Base-by-base conservation (phyloP, 2,797 vertebrate species). In the Bovichtus variegatus region DNA sequence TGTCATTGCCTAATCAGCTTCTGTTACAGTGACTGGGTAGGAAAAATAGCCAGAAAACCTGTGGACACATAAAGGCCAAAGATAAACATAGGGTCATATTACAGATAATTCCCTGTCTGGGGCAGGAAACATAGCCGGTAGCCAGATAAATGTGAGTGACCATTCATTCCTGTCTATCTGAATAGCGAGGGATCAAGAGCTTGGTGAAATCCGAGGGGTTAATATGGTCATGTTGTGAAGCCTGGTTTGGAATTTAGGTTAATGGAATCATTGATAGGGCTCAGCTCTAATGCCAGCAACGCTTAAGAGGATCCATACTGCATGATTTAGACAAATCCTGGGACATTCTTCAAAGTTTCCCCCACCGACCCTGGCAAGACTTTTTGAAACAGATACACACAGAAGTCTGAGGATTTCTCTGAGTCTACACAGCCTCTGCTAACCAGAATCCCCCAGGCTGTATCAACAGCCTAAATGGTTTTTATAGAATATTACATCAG, bases 241-340 rank as follows among this genome's bases (percentile, higher is more conserved):
- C 67, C 78, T 13, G 80, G 76, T 83, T 79, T 76, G 86, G 82
- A 90, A 94, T 93, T 88, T 91, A 89, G 91, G 93, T 91, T 94
- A 93, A 95, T 90, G 90, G 91, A 92, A 86, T 91, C 89, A 90
- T 80, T 90, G 90, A 92, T 88, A 84, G 88, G 67, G 82, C 89
- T 91, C 86, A 91, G 84, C 74, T 80, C 62, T 92, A 91, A 93
- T 91, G 81, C 90, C 88, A 47, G 82, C 34, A 7, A 84, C 19
- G 77, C 87, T 92, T 91, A 89, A 91, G 82, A 89, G 82, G 85
- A 93, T 89, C 91, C 85, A 86, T 85, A 82, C 79, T 59, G 92
- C 81, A 82, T 88, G 90, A 91, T 93, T 92, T 83, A 90, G 78
- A 86, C 84, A 91, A 94, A 94, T 93, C 90, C 90, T 57, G 71